Evolutionary conservation across 2,888 invertebrate species (phyloP), one percentile per base, ranked within the genome.

Genomic region (Tipula helvola): DNA sequence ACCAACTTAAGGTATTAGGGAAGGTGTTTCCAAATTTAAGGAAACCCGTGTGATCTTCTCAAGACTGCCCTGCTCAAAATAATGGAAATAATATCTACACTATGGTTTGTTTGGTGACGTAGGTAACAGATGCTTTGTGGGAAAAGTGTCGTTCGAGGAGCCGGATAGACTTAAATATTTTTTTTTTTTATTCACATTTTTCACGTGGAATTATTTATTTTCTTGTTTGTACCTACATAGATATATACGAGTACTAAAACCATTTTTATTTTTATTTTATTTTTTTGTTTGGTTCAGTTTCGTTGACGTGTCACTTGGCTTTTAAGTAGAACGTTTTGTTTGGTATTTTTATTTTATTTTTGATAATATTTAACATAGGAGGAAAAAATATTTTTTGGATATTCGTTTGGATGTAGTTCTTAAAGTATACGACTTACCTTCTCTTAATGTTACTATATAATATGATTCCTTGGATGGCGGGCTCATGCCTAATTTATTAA

Each of bases 381-480:
- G 28, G 28, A 28, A 2, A 28, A 28, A 28, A 44, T 3, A 28
- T 28, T 18, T 71, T 4, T 28, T 16, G 4, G 5, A 16, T 52
- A 52, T 52, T 7, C 8, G 3, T 39, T 7, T 39, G 39, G 5
- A 7, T 39, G 39, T 39, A 7, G 5, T 39, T 5, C 39, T 39
- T 28, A 28, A 28, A 28, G 28, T 28, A n/a, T n/a, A 28, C 28
- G 28, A 39, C 84, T 84, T 91, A 95, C 95, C 93, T 93, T 96
- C 95, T 89, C 95, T 92, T 88, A 95, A 92, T 87, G 95, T 95
- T 88, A 95, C 94, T 92, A 95, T 95, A 91, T 94, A 95, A 92
- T 95, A 95, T 87, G 95, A 95, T 89, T 94, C 94, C 90, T 93
- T 93, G 91, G 95, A 94, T 88, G 95, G 94, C 87, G 92, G 92